phyloP scores from a whole-genome alignment of 2,113 vertebrate species.

The Lamprotornis superbus region DNA sequence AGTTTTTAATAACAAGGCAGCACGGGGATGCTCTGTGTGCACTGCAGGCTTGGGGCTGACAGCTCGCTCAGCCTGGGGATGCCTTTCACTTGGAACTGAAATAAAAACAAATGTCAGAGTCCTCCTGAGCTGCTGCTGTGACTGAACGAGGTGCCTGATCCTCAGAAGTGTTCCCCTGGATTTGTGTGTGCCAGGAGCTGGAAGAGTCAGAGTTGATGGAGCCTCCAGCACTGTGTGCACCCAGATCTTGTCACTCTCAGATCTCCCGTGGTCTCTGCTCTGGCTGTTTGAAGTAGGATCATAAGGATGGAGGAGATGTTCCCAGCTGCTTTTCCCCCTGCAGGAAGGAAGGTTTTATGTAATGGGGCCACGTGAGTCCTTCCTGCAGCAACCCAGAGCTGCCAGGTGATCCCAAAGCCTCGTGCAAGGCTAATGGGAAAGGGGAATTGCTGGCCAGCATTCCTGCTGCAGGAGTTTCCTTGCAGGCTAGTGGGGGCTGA shows the following conservation, averaged over 20 bases:
- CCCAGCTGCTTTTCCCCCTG: neutral
- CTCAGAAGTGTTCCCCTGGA: neutral
- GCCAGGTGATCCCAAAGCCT: neutral
- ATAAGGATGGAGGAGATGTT: neutral
- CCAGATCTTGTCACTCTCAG: neutral
- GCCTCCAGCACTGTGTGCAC: neutral
- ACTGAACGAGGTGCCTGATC: neutral
- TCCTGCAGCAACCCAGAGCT: neutral
- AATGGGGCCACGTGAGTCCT: neutral
- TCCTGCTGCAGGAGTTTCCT: neutral
- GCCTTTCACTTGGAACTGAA: neutral
- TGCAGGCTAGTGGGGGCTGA: neutral
- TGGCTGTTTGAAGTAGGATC: neutral
- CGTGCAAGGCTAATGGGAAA: neutral
- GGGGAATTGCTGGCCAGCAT: neutral
- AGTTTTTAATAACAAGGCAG: neutral
- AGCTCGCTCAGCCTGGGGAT: conserved; percentile 18
- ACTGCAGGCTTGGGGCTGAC: conserved; percentile 8
- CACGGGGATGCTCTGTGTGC: neutral
- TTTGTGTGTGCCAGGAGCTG: neutral
- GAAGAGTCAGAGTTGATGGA: neutral
- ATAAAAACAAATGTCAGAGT: neutral
- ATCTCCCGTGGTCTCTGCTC: neutral
- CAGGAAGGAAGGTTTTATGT: neutral
- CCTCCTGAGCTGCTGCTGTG: neutral